A percentile compares a stretch with the other conserved stretches of the same genome.
These are phyloP conservation scores for Uloborus plumipes DNA, from an alignment of 2,888 invertebrate genomes.

Conservation along the genomic window DNA sequence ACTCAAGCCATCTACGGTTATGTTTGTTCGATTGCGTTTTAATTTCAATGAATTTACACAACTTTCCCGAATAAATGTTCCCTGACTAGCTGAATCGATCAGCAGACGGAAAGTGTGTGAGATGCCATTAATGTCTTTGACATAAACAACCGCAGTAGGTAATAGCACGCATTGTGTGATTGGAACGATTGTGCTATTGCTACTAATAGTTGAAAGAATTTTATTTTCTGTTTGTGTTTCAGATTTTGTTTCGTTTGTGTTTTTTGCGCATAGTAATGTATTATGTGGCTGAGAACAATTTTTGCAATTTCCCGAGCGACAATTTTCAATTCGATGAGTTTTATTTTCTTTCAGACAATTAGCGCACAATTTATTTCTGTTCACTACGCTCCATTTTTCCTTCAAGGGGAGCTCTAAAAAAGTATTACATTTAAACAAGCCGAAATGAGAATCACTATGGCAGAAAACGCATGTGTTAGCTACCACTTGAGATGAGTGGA, in stretches of 20 bases:
- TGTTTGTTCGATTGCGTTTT: background rate
- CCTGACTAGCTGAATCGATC: conserved; percentile 11
- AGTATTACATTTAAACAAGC: background rate
- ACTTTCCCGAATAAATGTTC: background rate
- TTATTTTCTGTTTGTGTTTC: background rate
- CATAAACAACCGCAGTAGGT: background rate
- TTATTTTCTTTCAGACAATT: background rate
- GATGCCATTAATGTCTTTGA: background rate
- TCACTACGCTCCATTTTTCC: background rate
- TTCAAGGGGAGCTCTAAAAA: background rate
- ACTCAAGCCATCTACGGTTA: background rate
- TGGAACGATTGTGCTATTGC: background rate
- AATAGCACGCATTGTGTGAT: background rate
- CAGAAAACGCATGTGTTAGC: background rate
- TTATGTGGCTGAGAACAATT: background rate
- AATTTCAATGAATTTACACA: conserved; percentile 3
- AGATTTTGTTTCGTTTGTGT: background rate
- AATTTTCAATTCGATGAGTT: background rate
- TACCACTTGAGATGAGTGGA: background rate
- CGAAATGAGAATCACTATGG: background rate
- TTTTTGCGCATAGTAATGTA: background rate
- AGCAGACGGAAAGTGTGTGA: background rate
- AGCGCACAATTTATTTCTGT: background rate
- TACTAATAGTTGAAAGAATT: background rate
- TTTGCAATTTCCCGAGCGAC: background rate